Percentiles rank a stretch among this genome's conserved stretches.
These are phyloP conservation scores for Drosophila neocordata DNA, from an alignment of 1,140 invertebrate species.

Conservation along the genomic window DNA sequence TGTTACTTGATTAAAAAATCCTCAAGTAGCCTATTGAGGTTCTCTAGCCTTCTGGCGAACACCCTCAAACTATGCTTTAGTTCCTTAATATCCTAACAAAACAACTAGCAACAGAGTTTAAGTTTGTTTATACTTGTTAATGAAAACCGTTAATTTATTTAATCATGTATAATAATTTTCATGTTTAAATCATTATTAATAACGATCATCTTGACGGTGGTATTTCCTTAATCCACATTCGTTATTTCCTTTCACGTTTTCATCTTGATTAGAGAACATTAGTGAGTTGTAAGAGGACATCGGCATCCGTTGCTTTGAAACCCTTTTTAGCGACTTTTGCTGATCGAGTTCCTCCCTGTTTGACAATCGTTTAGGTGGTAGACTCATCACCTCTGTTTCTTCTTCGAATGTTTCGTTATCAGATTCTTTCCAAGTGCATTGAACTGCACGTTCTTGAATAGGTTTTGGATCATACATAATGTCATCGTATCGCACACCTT, in stretches of 20 bases:
- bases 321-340: neutral
- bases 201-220: neutral
- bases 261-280: neutral
- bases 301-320: neutral
- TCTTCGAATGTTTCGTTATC: neutral
- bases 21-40: too few species aligned
- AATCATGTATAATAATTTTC: neutral
- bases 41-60: too few species aligned
- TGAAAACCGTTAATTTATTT: neutral
- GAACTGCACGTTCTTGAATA: neutral
- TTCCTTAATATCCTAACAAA: too few species aligned
- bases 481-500: neutral
- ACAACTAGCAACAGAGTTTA: too few species aligned
- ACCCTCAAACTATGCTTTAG: too few species aligned
- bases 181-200: too few species aligned
- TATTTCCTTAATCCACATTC: neutral
- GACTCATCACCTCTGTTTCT: neutral
- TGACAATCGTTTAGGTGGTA: neutral
- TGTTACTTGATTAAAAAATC: too few species aligned
- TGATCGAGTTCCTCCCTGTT: neutral
- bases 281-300: neutral
- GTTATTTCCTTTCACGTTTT: neutral
- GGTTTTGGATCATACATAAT: neutral
- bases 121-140: too few species aligned
- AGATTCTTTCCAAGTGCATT: neutral